Evolutionary conservation across 2,888 invertebrate genomes (phyloP).

Genomic region (Drosophila tripunctata): DNA sequence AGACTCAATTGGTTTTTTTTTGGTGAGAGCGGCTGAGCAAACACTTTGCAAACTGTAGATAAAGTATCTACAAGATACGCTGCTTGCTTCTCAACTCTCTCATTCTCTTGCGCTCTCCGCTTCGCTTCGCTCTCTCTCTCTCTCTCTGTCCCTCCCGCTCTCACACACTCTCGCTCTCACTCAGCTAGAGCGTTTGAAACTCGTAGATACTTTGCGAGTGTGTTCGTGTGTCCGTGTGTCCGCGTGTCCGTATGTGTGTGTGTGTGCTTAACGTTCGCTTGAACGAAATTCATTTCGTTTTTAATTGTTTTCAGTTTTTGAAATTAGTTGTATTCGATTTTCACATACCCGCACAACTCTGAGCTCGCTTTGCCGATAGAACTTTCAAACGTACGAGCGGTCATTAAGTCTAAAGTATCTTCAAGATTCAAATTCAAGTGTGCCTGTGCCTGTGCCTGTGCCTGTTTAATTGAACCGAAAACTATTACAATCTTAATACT

Average conservation of each 20-base stretch:
- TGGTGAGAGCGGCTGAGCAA: slow-evolving; percentile 70
- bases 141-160: slow-evolving; percentile 1
- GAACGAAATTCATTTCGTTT: slow-evolving; percentile 71
- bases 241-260: background rate
- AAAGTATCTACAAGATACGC: slow-evolving; percentile 65
- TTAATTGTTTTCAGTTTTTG: slow-evolving; percentile 78
- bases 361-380: slow-evolving; percentile 40
- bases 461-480: slow-evolving; percentile 8
- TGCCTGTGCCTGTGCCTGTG: slow-evolving; percentile 11
- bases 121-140: background rate
- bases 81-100: slow-evolving; percentile 23
- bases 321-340: slow-evolving; percentile 78
- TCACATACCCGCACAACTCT: slow-evolving; percentile 68
- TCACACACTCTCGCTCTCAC: background rate
- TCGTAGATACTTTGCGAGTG: slow-evolving; percentile 57
- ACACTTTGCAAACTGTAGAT: slow-evolving; percentile 65
- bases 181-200: slow-evolving; percentile 54
- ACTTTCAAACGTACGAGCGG: slow-evolving; percentile 27
- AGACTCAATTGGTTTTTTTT: slow-evolving; percentile 10
- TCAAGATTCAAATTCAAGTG: slow-evolving; percentile 35
- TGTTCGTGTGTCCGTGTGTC: slow-evolving; percentile 3
- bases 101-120: slow-evolving; percentile 1
- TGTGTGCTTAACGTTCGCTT: slow-evolving; percentile 35
- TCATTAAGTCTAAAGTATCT: slow-evolving; percentile 32
- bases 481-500: background rate